A percentile compares a stretch with the other conserved stretches of the same genome.
These are phyloP conservation scores for Diacarnus erythraeanus DNA, from an alignment of 37 sponge, comb jelly and placozoan genomes.

Conservation along the genomic window DNA sequence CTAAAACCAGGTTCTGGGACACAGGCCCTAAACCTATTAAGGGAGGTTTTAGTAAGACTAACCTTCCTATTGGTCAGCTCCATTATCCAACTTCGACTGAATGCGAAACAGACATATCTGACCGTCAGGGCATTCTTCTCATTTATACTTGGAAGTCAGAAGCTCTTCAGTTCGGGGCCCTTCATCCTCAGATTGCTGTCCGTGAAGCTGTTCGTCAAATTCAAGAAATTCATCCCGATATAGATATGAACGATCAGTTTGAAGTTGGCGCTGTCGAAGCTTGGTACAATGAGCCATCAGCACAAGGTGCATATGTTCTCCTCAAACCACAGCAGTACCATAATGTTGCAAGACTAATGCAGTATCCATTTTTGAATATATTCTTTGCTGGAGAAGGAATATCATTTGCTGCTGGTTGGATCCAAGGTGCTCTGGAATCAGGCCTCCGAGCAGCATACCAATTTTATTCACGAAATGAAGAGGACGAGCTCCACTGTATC, in stretches of 20 bases:
- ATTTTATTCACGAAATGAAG: too few relatives aligned
- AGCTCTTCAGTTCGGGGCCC: constrained; percentile 55
- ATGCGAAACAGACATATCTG: too few relatives aligned
- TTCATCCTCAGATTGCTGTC: constrained; percentile 20
- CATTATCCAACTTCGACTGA: too few relatives aligned
- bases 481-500: too few relatives aligned
- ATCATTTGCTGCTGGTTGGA: constrained; percentile 64
- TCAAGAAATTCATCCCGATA: constrained; percentile 50
- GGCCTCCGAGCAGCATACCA: constrained; percentile 65
- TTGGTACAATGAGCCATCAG: constrained; percentile 45
- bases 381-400: constrained; percentile 75
- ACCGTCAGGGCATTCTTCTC: constrained; percentile 40
- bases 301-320: constrained; percentile 51
- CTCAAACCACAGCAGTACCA: constrained; percentile 33
- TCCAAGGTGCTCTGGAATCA: constrained; percentile 79
- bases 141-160: too few relatives aligned
- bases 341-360: background rate
- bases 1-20: constrained; percentile 56
- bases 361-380: constrained; percentile 35
- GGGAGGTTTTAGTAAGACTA: too few relatives aligned
- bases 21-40: too few relatives aligned
- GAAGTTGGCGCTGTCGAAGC: constrained; percentile 42
- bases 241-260: too few relatives aligned
- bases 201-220: constrained; percentile 43
- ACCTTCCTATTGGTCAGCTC: too few relatives aligned